Base-by-base conservation (phyloP, 2,113 vertebrate species). In the Chionis minor region DNA sequence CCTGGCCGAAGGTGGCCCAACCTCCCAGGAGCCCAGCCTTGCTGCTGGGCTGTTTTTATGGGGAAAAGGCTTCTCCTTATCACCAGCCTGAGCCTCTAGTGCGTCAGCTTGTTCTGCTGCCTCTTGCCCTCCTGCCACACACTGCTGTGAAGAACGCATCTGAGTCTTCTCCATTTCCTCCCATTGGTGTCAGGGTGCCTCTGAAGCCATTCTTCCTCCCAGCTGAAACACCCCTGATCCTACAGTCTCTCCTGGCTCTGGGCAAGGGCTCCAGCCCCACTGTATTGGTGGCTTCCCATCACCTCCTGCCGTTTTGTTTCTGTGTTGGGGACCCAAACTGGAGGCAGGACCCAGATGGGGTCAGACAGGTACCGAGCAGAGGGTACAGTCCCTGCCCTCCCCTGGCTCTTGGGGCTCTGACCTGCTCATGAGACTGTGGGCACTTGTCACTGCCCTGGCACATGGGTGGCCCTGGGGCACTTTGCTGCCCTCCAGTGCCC, bases 41-140 rank as follows among this genome's bases (percentile, higher is more conserved):
- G 5, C 61, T 3, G 1, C n/a, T 63, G n/a, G 11, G 4, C n/a
- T 2, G 0, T 59, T 21, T 58, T 63, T 1, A 3, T 38, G 19
- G 8, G 40, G 27, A 54, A 59, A n/a, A 66, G 28, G 10, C 22
- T 54, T 71, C 45, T 72, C 11, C 10, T 54, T 14, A 18, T 67
- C 35, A 67, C 40, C 26, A 38, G 14, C 14, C 24, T 28, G 14
- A 62, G 51, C 13, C 20, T 80, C 26, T 66, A 1, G 1, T 47
- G 1, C 70, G 14, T 59, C 52, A 23, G 16, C 20, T 18, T 55
- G 14, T 45, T 49, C 73, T 65, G 16, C 23, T 81, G 33, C 45
- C 6, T 81, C 54, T 77, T 38, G 28, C 44, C 20, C 14, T 86
- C 13, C 33, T 51, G 20, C 26, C 12, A 26, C 17, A 15, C 8